Conservation (phyloP, 2,888 invertebrate genomes). For the Drosophila mettleri region DNA sequence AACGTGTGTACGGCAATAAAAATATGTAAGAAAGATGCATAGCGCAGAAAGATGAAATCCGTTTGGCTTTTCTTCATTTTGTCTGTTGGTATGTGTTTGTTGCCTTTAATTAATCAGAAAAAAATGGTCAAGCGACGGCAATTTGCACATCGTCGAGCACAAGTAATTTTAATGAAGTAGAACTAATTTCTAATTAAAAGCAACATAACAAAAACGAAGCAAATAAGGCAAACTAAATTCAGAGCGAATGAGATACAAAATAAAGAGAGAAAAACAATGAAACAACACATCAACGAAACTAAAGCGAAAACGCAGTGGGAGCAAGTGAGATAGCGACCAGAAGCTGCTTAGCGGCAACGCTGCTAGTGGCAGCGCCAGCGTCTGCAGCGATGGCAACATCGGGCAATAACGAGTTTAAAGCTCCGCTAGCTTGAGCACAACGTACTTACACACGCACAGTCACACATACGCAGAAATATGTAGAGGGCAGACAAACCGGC, state of each 20-base stretch:
- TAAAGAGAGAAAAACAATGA: conserved; percentile 9
- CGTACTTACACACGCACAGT: conserved; percentile 34
- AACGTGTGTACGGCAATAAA: conserved; percentile 35
- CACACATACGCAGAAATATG: conserved; percentile 14
- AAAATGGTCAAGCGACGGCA: conserved; percentile 43
- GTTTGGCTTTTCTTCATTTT: background rate
- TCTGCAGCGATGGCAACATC: conserved; percentile 21
- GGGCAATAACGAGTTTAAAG: conserved; percentile 74
- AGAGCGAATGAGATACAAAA: conserved; percentile 5
- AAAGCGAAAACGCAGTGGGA: conserved; percentile 14
- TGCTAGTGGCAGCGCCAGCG: conserved; percentile 7
- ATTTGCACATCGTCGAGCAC: conserved; percentile 51
- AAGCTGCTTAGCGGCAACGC: conserved; percentile 56
- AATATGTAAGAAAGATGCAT: conserved; percentile 11
- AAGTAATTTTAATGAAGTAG: conserved; percentile 65
- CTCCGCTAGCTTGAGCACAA: conserved; percentile 61
- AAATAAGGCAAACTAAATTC: conserved; percentile 44
- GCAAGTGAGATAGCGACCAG: conserved; percentile 27
- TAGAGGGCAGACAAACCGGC: conserved; percentile 11
- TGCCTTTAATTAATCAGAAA: conserved; percentile 52
- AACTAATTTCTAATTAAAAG: conserved; percentile 71
- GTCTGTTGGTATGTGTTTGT: conserved; percentile 9
- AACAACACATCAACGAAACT: conserved; percentile 26
- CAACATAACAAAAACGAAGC: conserved; percentile 42
- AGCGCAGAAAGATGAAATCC: conserved; percentile 25